A percentile compares a stretch with the other conserved stretches of the same genome.
Evolutionary conservation across 2,797 vertebrate genomes (phyloP).

Genomic region (Lutjanus argentimaculatus): DNA sequence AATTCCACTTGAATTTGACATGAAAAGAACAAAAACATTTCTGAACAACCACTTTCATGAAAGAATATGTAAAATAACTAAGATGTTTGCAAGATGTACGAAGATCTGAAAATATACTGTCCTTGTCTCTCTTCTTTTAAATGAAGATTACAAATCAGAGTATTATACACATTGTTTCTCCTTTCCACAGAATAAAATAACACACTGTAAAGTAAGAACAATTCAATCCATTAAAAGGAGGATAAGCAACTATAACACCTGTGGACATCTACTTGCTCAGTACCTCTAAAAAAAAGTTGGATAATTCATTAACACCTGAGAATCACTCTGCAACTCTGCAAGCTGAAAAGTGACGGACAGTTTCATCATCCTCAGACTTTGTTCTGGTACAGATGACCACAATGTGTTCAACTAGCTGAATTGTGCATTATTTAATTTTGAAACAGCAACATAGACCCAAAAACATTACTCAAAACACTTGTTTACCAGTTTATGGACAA

Average conservation of each 20-base stretch:
- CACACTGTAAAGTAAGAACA: neutral
- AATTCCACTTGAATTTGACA: neutral
- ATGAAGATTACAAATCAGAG: constrained; percentile 33
- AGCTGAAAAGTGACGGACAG: neutral
- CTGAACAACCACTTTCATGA: constrained; percentile 12
- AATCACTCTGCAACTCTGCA: neutral
- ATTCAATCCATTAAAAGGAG: constrained; percentile 5
- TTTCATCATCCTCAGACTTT: neutral
- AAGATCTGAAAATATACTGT: constrained; percentile 56
- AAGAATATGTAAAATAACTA: constrained; percentile 23
- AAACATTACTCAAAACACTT: neutral
- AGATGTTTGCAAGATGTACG: neutral
- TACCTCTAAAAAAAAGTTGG: neutral
- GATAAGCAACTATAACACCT: neutral
- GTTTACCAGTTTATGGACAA: neutral
- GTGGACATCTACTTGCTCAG: neutral
- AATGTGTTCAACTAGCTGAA: neutral
- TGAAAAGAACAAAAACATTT: neutral
- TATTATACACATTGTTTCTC: constrained; percentile 18
- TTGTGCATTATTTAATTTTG: constrained; percentile 1
- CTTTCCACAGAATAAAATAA: constrained; percentile 14
- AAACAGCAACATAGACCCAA: neutral
- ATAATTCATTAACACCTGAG: neutral
- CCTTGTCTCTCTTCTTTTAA: constrained; percentile 34
- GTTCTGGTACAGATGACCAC: constrained; percentile 6